Evolutionary conservation across 2,113 vertebrate genomes (phyloP).

Genomic region (Apteryx mantelli): DNA sequence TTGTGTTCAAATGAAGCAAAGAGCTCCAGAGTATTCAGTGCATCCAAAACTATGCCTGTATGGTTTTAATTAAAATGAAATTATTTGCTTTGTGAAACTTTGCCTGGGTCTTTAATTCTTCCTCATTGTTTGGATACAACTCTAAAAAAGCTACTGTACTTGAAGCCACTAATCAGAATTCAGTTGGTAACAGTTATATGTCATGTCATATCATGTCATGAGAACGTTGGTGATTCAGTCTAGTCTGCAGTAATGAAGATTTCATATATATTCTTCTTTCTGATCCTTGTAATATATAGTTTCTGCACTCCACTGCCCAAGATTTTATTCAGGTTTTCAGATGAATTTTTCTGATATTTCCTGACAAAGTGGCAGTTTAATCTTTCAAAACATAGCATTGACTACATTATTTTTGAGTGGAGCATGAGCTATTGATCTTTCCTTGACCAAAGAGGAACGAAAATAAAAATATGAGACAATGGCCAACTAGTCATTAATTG

Average conservation of each 20-base stretch:
- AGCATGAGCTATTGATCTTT: background rate
- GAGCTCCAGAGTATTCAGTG: background rate
- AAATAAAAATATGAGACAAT: background rate
- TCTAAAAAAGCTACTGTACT: conserved; percentile 52
- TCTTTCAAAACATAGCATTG: background rate
- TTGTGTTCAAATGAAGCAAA: conserved; percentile 13
- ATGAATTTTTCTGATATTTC: background rate
- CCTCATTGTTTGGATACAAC: conserved; percentile 10
- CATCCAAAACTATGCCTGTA: conserved; percentile 20
- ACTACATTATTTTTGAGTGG: background rate
- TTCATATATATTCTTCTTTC: background rate
- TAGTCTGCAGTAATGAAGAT: background rate
- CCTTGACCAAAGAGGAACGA: background rate
- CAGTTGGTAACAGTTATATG: background rate
- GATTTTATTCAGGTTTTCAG: background rate
- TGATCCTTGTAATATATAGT: background rate
- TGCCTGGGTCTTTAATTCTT: conserved; percentile 3
- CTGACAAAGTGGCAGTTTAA: background rate
- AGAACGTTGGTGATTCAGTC: background rate
- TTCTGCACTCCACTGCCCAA: background rate
- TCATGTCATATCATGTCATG: background rate
- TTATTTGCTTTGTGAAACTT: conserved; percentile 54
- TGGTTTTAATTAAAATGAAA: conserved; percentile 41
- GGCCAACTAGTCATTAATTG: background rate
- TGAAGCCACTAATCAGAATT: conserved; percentile 27